phyloP scores from a whole-genome alignment of 2,888 invertebrate species.

The Asteroscopus sphinx region DNA sequence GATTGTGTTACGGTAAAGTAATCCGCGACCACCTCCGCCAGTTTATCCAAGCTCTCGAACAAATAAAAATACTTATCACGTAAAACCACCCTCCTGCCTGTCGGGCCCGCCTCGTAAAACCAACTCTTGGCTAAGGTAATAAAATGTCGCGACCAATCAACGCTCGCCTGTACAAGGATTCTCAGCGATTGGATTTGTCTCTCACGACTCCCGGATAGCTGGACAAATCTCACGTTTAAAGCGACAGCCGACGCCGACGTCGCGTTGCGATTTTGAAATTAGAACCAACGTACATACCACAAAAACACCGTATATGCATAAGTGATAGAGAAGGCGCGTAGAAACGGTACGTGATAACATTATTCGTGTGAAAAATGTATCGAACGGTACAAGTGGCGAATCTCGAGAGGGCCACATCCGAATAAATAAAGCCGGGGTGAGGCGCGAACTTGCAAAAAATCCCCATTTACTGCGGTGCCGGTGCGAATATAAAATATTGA shows the following conservation, averaged over 20 bases:
- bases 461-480: conserved; percentile 75
- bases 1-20: conserved; percentile 74
- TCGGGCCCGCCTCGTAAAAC: conserved; percentile 59
- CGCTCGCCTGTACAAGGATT: conserved; percentile 59
- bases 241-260: conserved; percentile 30
- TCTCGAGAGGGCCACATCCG: conserved; percentile 77
- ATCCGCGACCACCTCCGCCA: conserved; percentile 62
- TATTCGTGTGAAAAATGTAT: conserved; percentile 83
- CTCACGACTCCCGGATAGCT: conserved; percentile 48
- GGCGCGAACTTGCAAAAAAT: conserved; percentile 76
- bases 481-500: conserved; percentile 87
- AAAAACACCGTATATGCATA: conserved; percentile 60
- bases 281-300: conserved; percentile 50
- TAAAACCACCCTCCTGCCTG: conserved; percentile 64
- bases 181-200: conserved; percentile 68
- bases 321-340: conserved; percentile 63
- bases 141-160: conserved; percentile 74
- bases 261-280: conserved; percentile 51
- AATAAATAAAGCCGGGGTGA: conserved; percentile 76
- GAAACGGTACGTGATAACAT: conserved; percentile 79
- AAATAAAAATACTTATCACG: conserved; percentile 85
- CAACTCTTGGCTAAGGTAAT: conserved; percentile 65
- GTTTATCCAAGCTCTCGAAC: conserved; percentile 72
- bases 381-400: conserved; percentile 80
- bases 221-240: conserved; percentile 57